phyloP scores from a whole-genome alignment of 2,888 invertebrate species.

The Frankliniella fusca region DNA sequence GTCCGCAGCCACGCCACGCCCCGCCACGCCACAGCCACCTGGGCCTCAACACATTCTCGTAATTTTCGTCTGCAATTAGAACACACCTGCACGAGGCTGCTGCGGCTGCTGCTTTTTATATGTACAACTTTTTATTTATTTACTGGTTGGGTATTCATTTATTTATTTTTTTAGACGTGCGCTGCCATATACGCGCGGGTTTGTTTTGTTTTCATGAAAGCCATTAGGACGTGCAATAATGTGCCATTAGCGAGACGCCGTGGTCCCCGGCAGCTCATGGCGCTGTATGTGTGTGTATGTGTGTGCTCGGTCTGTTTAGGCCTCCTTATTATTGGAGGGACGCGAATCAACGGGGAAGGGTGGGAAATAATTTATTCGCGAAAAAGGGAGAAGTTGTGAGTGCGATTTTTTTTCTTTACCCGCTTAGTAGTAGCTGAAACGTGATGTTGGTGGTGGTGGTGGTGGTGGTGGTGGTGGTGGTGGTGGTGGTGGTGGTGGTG shows the following conservation, averaged over 20 bases:
- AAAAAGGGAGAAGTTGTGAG: too few relatives aligned
- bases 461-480: too few relatives aligned
- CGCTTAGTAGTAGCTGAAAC: too few relatives aligned
- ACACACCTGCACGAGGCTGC: background rate
- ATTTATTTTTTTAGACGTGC: too few relatives aligned
- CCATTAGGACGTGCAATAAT: background rate
- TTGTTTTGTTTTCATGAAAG: background rate
- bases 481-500: too few relatives aligned
- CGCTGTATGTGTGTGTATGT: background rate
- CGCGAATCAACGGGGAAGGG: too few relatives aligned
- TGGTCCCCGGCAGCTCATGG: background rate
- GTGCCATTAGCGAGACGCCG: background rate
- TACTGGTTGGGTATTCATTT: too few relatives aligned
- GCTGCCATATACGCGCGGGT: background rate
- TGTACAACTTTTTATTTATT: too few relatives aligned
- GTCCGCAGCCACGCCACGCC: background rate
- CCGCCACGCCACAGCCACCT: background rate
- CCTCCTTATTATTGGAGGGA: too few relatives aligned
- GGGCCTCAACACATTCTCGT: background rate
- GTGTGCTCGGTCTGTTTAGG: too few relatives aligned
- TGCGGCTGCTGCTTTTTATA: background rate
- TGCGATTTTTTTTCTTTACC: too few relatives aligned
- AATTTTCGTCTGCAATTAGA: background rate
- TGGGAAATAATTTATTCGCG: too few relatives aligned
- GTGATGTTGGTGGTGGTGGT: background rate